Percentiles rank a stretch among this genome's conserved stretches.
Evolutionary conservation across 1,140 invertebrate species (phyloP).

Genomic region (Cheumatopsyche charites): DNA sequence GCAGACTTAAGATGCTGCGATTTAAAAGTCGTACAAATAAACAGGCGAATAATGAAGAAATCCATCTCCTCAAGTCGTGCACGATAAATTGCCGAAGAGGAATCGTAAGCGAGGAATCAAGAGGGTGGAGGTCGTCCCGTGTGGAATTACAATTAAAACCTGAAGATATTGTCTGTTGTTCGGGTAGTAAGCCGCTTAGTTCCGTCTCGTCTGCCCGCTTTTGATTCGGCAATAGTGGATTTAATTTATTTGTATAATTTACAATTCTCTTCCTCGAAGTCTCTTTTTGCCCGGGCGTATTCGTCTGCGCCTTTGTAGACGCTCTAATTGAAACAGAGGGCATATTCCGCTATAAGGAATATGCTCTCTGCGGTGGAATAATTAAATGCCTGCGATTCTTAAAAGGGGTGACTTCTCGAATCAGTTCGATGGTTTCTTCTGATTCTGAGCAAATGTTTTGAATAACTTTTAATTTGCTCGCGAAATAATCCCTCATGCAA

Average conservation of each 20-base stretch:
- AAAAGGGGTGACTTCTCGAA: no score
- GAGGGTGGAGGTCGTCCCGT: not conserved
- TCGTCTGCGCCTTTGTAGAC: no score
- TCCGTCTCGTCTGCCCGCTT: conserved; percentile 10
- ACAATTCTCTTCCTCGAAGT: not conserved
- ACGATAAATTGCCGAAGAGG: conserved; percentile 23
- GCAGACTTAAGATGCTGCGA: no score
- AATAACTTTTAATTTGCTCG: no score
- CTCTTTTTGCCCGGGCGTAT: no score
- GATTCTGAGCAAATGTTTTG: no score
- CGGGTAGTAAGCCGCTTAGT: conserved; percentile 8
- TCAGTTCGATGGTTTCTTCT: no score
- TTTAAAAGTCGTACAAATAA: conserved; percentile 31
- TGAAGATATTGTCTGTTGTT: conserved; percentile 25
- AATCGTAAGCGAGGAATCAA: not conserved
- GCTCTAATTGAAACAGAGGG: no score
- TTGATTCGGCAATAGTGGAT: not conserved
- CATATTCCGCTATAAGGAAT: no score
- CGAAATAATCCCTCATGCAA: no score
- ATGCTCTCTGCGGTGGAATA: no score
- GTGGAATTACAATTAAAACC: conserved; percentile 33
- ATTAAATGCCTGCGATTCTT: no score
- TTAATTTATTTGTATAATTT: conserved; percentile 29
- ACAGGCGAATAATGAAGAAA: conserved; percentile 38
- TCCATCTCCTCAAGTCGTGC: conserved; percentile 37